These are phyloP conservation scores for Callopanchax toddi DNA, from an alignment of 2,113 vertebrate genomes.

Conservation along the genomic window DNA sequence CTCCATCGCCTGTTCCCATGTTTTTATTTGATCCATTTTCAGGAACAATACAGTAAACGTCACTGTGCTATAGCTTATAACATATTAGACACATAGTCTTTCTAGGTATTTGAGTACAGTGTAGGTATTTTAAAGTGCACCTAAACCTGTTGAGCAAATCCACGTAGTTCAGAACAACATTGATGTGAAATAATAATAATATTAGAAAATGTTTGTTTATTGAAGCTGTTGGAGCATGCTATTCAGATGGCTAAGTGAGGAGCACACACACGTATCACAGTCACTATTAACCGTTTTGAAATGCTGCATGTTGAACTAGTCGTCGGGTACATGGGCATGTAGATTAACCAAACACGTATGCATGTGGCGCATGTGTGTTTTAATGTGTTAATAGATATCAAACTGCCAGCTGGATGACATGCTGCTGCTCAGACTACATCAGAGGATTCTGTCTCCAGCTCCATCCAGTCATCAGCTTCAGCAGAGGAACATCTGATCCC, in stretches of 20 bases:
- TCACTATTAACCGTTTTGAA: constrained; percentile 65
- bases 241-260: constrained; percentile 35
- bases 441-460: neutral
- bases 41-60: neutral
- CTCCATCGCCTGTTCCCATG: constrained; percentile 19
- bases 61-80: constrained; percentile 12
- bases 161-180: constrained; percentile 31
- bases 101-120: constrained; percentile 34
- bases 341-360: constrained; percentile 44
- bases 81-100: constrained; percentile 27
- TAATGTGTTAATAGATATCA: constrained; percentile 37
- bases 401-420: constrained; percentile 7
- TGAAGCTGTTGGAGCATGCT: constrained; percentile 66
- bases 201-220: constrained; percentile 28
- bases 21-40: constrained; percentile 1
- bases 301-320: constrained; percentile 66
- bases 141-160: constrained; percentile 36
- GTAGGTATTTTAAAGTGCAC: constrained; percentile 47
- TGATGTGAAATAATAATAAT: constrained; percentile 33
- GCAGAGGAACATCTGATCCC: neutral
- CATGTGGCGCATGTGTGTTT: constrained; percentile 71
- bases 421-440: constrained; percentile 3
- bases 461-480: neutral
- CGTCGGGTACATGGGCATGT: constrained; percentile 33
- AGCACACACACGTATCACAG: constrained; percentile 37